Conservation (phyloP, 2,888 invertebrate species). For the Psylliodes chrysocephalus region DNA sequence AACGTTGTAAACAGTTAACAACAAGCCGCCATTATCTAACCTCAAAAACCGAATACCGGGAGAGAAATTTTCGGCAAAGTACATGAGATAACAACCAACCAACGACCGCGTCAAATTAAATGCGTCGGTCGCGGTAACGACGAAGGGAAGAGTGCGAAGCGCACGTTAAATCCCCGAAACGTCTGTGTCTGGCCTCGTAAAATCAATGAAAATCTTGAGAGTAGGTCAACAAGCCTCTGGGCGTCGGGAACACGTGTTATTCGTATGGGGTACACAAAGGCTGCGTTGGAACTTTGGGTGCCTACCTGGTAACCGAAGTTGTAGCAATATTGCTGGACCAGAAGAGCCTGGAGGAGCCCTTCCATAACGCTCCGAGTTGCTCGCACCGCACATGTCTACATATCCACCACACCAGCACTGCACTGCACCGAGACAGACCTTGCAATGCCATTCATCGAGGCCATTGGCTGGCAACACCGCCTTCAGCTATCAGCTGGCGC, state of each 20-base stretch:
- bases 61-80: conserved; percentile 1
- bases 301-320: conserved; percentile 61
- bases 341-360: conserved; percentile 64
- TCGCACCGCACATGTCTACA: conserved; percentile 55
- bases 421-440: conserved; percentile 66
- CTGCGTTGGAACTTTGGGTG: not conserved
- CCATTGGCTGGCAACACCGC: conserved; percentile 68
- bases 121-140: conserved; percentile 37
- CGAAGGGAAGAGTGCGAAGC: conserved; percentile 13
- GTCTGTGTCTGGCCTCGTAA: conserved; percentile 53
- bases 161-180: conserved; percentile 49
- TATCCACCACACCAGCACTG: conserved; percentile 54
- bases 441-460: conserved; percentile 76
- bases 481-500: conserved; percentile 63
- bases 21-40: conserved; percentile 26
- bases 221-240: conserved; percentile 56
- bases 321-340: conserved; percentile 58
- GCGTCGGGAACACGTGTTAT: conserved; percentile 46
- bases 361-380: conserved; percentile 58
- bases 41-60: conserved; percentile 24
- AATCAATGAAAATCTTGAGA: conserved; percentile 56
- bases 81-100: conserved; percentile 29
- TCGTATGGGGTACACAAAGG: conserved; percentile 3
- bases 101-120: conserved; percentile 40
- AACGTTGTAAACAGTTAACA: conserved; percentile 22